These are phyloP conservation scores for Osmerus mordax DNA, from an alignment of 2,113 vertebrate genomes.

Conservation along the genomic window DNA sequence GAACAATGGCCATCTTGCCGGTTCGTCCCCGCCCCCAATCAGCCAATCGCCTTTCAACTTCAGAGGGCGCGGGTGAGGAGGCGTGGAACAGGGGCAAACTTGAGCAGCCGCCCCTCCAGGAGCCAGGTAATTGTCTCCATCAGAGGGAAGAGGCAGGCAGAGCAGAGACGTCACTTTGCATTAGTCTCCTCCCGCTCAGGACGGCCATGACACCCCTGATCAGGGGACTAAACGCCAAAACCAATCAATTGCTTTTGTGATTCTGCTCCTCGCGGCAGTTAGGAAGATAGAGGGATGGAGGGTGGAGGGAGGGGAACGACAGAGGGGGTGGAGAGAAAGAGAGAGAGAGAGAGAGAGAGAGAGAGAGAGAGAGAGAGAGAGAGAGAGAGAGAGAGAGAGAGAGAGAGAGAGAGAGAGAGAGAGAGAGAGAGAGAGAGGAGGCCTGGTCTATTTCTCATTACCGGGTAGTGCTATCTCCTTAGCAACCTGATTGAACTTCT, in stretches of 20 bases:
- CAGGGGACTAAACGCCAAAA: conserved; percentile 94
- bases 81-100: not conserved
- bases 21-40: not conserved
- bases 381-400: conserved; percentile 19
- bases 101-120: conserved; percentile 38
- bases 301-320: not conserved
- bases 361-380: too few species aligned
- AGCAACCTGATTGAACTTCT: conserved; percentile 3
- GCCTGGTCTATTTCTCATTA: conserved; percentile 3
- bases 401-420: not conserved
- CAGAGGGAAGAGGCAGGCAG: conserved; percentile 89
- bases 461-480: not conserved
- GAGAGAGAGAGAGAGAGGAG: not conserved
- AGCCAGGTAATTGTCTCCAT: conserved; percentile 93
- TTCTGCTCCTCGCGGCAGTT: conserved; percentile 80
- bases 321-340: too few species aligned
- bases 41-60: conserved; percentile 35
- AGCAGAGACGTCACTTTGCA: conserved; percentile 99
- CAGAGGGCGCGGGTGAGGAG: not conserved
- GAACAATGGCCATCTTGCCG: not conserved
- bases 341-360: too few species aligned
- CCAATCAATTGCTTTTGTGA: conserved; percentile 95
- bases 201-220: conserved; percentile 94
- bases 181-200: conserved; percentile 96
- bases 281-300: conserved; percentile 57